phyloP scores from a whole-genome alignment of 2,797 vertebrate species.

The Aselliscus stoliczkanus region DNA sequence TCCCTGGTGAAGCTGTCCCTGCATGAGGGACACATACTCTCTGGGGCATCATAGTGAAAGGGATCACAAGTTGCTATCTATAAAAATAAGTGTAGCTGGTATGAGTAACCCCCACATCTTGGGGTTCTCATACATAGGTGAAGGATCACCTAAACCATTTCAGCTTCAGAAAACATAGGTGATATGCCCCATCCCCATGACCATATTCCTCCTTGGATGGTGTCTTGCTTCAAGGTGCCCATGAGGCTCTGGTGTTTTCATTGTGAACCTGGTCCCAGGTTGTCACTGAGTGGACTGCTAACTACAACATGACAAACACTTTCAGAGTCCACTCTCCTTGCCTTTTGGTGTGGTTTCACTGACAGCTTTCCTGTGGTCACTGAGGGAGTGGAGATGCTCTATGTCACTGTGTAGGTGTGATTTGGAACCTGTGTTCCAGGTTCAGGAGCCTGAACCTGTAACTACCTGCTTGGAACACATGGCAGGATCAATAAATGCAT shows the following conservation, averaged over 20 bases:
- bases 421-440: not conserved
- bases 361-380: not conserved
- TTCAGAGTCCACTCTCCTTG: not conserved
- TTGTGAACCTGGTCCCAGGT: not conserved
- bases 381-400: no score
- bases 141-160: not conserved
- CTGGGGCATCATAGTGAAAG: not conserved
- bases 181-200: not conserved
- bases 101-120: not conserved
- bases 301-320: accelerated
- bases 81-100: not conserved
- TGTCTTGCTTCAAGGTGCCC: not conserved
- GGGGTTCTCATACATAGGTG: not conserved
- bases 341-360: not conserved
- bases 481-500: not conserved
- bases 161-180: not conserved
- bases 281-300: not conserved
- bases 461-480: not conserved
- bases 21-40: not conserved
- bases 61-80: not conserved
- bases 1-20: not conserved
- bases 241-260: not conserved
- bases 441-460: not conserved
- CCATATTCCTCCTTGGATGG: not conserved
- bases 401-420: not conserved